phyloP scores from a whole-genome alignment of 1,140 invertebrate species.

The Philotrypesis tridentata region DNA sequence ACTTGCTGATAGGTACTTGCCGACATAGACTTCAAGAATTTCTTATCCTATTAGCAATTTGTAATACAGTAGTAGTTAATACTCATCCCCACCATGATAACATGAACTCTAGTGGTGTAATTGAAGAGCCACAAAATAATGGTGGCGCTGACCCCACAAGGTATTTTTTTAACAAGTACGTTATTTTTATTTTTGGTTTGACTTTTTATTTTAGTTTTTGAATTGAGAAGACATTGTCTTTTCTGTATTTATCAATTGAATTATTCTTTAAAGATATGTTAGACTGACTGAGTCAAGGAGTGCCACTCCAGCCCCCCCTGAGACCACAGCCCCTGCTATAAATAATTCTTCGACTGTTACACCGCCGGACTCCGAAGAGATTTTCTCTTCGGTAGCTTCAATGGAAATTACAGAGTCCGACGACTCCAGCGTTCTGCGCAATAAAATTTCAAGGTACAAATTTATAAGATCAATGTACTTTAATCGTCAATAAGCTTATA shows the following conservation, averaged over 20 bases:
- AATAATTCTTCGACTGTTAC: slow-evolving; percentile 72
- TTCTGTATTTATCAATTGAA: background rate
- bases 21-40: slow-evolving; percentile 88
- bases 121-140: slow-evolving; percentile 73
- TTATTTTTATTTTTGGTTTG: slow-evolving; percentile 19
- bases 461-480: background rate
- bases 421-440: slow-evolving; percentile 7
- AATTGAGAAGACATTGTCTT: background rate
- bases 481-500: background rate
- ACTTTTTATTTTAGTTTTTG: slow-evolving; percentile 20
- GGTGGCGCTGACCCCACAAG: slow-evolving; percentile 57
- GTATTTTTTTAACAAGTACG: slow-evolving; percentile 48
- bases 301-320: slow-evolving; percentile 83
- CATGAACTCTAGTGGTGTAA: slow-evolving; percentile 87
- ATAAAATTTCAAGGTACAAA: slow-evolving; percentile 43
- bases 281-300: slow-evolving; percentile 82
- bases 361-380: slow-evolving; percentile 56
- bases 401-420: slow-evolving; percentile 34
- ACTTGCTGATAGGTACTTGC: slow-evolving; percentile 74
- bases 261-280: slow-evolving; percentile 70
- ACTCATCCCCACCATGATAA: slow-evolving; percentile 90
- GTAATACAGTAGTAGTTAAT: slow-evolving; percentile 97
- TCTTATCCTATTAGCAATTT: slow-evolving; percentile 92
- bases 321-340: slow-evolving; percentile 70
- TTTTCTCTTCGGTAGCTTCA: slow-evolving; percentile 13